Conservation (phyloP, 2,113 vertebrate genomes). For the Pachypanchax playfairii region DNA sequence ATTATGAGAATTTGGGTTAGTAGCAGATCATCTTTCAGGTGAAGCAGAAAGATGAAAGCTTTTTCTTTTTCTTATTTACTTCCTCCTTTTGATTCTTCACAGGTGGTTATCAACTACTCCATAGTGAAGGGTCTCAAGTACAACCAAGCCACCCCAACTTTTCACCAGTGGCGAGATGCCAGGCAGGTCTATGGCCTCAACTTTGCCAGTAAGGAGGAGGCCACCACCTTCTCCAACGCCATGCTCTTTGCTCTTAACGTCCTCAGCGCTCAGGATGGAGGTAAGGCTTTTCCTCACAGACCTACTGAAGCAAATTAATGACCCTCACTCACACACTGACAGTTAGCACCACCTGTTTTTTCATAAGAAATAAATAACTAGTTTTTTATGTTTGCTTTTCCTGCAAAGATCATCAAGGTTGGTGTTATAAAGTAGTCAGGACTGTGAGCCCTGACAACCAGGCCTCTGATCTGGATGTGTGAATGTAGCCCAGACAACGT, state of each 20-base stretch:
- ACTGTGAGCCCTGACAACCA: too few relatives aligned
- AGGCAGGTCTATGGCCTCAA: slow-evolving; percentile 82
- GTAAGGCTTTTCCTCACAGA: slow-evolving; percentile 40
- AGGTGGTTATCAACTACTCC: slow-evolving; percentile 83
- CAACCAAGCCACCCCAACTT: slow-evolving; percentile 81
- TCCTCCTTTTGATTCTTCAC: neutral
- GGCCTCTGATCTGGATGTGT: too few relatives aligned
- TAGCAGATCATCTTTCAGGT: neutral
- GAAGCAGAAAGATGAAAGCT: neutral
- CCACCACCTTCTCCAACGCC: slow-evolving; percentile 82
- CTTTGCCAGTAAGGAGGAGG: slow-evolving; percentile 82
- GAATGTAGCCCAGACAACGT: too few relatives aligned
- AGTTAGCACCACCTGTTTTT: too few relatives aligned
- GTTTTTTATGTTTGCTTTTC: too few relatives aligned
- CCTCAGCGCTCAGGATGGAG: slow-evolving; percentile 80
- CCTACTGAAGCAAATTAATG: too few relatives aligned
- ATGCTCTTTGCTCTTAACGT: slow-evolving; percentile 82
- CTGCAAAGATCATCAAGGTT: too few relatives aligned
- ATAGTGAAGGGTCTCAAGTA: slow-evolving; percentile 83
- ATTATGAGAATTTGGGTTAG: too few relatives aligned
- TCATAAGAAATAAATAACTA: too few relatives aligned
- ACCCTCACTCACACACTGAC: neutral
- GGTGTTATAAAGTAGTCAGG: too few relatives aligned
- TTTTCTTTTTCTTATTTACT: neutral
- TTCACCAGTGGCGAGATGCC: slow-evolving; percentile 82